phyloP scores from a whole-genome alignment of 1,140 invertebrate genomes.

The Ctenoplectra terminalis region DNA sequence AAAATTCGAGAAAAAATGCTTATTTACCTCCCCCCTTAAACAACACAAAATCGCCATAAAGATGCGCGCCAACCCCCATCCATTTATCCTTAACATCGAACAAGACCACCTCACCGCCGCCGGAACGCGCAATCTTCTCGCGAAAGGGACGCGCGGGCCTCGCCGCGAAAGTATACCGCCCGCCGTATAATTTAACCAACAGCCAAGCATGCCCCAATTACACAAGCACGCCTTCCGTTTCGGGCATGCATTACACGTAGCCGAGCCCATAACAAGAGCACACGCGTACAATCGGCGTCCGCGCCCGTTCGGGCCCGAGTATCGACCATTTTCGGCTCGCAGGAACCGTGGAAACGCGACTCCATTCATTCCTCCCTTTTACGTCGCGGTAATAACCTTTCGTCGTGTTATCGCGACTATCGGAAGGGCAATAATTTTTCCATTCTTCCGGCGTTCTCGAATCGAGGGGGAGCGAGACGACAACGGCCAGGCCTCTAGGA shows the following conservation, averaged over 20 bases:
- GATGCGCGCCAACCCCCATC: neutral
- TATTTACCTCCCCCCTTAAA: too few relatives aligned
- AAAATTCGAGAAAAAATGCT: too few relatives aligned
- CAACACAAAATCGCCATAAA: neutral
- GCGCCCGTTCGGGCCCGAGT: neutral
- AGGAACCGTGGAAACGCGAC: neutral
- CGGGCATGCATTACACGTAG: conserved; percentile 46
- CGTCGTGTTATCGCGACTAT: conserved; percentile 13
- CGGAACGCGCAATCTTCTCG: conserved; percentile 4
- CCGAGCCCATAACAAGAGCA: neutral
- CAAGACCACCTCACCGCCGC: too few relatives aligned
- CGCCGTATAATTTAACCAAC: conserved; percentile 39
- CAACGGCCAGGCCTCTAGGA: conserved; percentile 4
- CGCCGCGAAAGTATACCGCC: conserved; percentile 16
- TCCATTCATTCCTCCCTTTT: conserved; percentile 20
- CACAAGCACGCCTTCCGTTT: conserved; percentile 48
- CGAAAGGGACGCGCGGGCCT: neutral
- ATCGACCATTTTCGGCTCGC: conserved; percentile 26
- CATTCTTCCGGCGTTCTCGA: conserved; percentile 20
- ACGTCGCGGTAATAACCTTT: conserved; percentile 40
- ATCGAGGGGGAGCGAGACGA: neutral
- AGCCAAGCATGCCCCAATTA: conserved; percentile 43
- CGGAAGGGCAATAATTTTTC: conserved; percentile 48
- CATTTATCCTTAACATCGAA: neutral
- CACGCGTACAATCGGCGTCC: too few relatives aligned